A percentile compares a stretch with the other conserved stretches of the same genome.
Conservation (phyloP, 1,140 invertebrate genomes). For the Zaprionus lachaisei region DNA sequence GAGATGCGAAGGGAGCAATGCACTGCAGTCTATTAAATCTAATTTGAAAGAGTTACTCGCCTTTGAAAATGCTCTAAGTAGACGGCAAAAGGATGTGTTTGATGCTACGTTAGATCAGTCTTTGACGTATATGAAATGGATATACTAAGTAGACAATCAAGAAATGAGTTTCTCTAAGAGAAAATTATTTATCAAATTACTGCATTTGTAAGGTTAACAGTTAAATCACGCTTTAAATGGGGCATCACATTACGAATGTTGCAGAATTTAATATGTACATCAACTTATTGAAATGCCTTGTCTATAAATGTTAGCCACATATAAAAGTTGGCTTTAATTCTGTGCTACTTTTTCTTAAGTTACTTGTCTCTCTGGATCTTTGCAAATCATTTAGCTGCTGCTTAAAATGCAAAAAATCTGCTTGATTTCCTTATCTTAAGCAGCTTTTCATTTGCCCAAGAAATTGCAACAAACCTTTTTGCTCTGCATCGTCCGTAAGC, state of each 20-base stretch:
- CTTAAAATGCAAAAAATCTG: slow-evolving; percentile 38
- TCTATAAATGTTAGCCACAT: neutral
- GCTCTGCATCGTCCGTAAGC: neutral
- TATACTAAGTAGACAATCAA: neutral
- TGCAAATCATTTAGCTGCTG: slow-evolving; percentile 51
- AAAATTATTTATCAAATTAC: neutral
- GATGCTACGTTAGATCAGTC: neutral
- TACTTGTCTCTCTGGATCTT: slow-evolving; percentile 11
- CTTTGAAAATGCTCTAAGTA: slow-evolving; percentile 1
- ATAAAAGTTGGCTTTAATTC: slow-evolving; percentile 1
- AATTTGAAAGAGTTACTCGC: slow-evolving; percentile 18
- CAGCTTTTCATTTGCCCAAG: slow-evolving; percentile 57
- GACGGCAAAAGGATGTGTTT: neutral
- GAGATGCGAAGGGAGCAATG: neutral
- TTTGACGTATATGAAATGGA: neutral
- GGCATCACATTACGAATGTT: no score
- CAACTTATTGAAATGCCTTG: no score
- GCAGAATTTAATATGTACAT: no score
- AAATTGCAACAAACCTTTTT: slow-evolving; percentile 10
- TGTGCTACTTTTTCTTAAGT: neutral
- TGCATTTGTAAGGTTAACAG: neutral
- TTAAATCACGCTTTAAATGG: neutral
- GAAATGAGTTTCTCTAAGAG: neutral
- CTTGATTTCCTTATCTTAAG: slow-evolving; percentile 65
- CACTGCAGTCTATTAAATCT: slow-evolving; percentile 23